Conservation (phyloP, 2,888 invertebrate species). For the Pedicia rivosa region DNA sequence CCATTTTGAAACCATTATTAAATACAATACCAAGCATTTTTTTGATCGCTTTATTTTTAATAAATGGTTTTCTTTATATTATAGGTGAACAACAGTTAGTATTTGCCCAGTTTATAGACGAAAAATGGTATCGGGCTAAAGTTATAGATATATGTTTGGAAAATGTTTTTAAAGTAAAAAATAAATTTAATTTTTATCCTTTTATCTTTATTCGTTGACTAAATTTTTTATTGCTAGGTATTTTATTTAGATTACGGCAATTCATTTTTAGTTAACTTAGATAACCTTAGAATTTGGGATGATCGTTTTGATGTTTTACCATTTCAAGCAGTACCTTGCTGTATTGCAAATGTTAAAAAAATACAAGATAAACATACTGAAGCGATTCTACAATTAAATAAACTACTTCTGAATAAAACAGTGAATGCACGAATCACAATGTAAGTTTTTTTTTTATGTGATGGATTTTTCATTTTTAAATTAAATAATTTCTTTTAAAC, state of each 20-base stretch:
- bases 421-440: background rate
- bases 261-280: conserved; percentile 17
- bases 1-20: background rate
- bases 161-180: conserved; percentile 7
- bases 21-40: background rate
- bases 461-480: no score
- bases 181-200: no score
- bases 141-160: conserved; percentile 12
- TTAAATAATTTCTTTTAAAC: background rate
- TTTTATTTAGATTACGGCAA: conserved; percentile 28
- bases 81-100: conserved; percentile 19
- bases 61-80: conserved; percentile 18
- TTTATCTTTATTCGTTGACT: background rate
- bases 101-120: conserved; percentile 19
- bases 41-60: no score
- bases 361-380: background rate
- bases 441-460: background rate
- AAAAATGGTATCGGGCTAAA: conserved; percentile 25
- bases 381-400: background rate
- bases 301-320: conserved; percentile 17
- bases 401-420: conserved; percentile 3
- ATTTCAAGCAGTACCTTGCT: conserved; percentile 19
- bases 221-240: no score
- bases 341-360: conserved; percentile 11
- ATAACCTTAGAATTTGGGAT: conserved; percentile 18